phyloP scores from a whole-genome alignment of 2,797 vertebrate genomes.

The Buphagus erythrorhynchus region DNA sequence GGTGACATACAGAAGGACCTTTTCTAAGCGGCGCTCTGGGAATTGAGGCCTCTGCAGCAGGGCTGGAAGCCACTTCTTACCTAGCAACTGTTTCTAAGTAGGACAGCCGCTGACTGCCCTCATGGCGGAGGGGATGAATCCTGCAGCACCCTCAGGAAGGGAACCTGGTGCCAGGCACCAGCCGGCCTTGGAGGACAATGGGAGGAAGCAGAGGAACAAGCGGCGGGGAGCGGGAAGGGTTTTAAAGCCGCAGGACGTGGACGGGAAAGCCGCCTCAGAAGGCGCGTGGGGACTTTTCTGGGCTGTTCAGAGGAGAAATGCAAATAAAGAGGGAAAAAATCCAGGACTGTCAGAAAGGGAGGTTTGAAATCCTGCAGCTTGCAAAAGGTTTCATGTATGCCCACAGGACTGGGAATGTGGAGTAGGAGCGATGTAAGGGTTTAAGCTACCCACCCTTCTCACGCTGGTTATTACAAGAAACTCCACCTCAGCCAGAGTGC shows the following conservation, averaged over 20 bases:
- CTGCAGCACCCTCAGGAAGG: constrained; percentile 65
- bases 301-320: not conserved
- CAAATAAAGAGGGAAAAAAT: not conserved
- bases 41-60: constrained; percentile 71
- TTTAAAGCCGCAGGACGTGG: constrained; percentile 38
- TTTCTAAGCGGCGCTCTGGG: constrained; percentile 62
- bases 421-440: not conserved
- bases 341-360: not conserved
- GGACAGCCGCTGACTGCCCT: constrained; percentile 63
- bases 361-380: not conserved
- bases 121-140: constrained; percentile 47
- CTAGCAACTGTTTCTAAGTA: constrained; percentile 72
- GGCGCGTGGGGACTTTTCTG: not conserved
- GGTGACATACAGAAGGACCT: constrained; percentile 70
- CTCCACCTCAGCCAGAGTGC: not conserved
- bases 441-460: not conserved
- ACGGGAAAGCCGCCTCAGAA: constrained; percentile 17
- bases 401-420: not conserved
- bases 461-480: not conserved
- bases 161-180: constrained; percentile 22
- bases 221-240: not conserved
- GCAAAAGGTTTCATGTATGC: not conserved
- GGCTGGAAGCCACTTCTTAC: constrained; percentile 62
- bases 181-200: constrained; percentile 53
- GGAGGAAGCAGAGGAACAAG: constrained; percentile 44